phyloP scores from a whole-genome alignment of 92 coral and sea anemone species.

The Parazoanthus swiftii region DNA sequence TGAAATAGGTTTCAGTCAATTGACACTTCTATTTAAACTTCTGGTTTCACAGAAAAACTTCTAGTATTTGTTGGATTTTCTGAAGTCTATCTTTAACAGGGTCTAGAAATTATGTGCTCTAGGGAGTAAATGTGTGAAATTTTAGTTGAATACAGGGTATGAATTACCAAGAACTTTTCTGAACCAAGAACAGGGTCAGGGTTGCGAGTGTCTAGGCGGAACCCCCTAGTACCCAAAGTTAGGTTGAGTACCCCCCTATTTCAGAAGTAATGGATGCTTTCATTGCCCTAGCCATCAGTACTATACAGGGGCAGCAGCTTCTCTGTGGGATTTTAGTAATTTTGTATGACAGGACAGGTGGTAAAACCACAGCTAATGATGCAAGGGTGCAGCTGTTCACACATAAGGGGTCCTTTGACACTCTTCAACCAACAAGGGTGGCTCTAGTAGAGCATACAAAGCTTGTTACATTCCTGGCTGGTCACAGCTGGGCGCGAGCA shows the following conservation, averaged over 20 bases:
- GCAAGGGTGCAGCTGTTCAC: slow-evolving; percentile 55
- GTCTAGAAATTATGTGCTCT: too few species aligned
- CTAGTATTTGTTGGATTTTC: too few species aligned
- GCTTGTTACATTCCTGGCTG: not conserved
- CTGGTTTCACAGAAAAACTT: too few species aligned
- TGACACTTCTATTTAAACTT: too few species aligned
- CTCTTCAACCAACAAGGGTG: slow-evolving; percentile 47
- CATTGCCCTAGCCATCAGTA: slow-evolving; percentile 17
- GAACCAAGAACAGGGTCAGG: too few species aligned
- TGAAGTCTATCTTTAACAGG: too few species aligned
- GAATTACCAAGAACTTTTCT: too few species aligned
- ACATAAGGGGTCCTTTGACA: slow-evolving; percentile 42
- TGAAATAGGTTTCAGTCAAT: too few species aligned
- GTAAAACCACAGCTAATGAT: slow-evolving; percentile 37
- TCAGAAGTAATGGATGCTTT: slow-evolving; percentile 54
- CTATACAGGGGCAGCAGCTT: slow-evolving; percentile 37
- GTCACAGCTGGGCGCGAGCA: not conserved
- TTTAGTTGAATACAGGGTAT: too few species aligned
- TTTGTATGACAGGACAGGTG: slow-evolving; percentile 52
- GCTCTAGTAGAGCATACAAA: not conserved
- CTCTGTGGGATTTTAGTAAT: slow-evolving; percentile 40
- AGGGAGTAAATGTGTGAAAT: too few species aligned
- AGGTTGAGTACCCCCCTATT: not conserved
- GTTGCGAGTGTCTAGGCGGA: too few species aligned
- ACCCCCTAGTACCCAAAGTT: too few species aligned